phyloP scores from a whole-genome alignment of 2,113 vertebrate species.

The Calyptomena viridis region DNA sequence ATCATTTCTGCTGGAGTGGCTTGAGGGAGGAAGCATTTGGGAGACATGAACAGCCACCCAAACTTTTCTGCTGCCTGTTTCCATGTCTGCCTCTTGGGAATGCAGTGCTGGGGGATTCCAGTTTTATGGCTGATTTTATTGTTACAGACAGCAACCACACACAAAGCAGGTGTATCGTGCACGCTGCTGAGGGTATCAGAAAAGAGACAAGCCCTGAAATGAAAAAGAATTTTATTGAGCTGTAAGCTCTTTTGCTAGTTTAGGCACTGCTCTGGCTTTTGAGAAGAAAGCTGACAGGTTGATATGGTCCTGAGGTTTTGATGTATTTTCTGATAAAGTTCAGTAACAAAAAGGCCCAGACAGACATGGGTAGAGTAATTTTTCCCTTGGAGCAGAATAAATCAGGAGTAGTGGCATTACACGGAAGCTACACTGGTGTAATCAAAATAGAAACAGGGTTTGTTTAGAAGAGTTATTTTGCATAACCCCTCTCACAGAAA shows the following conservation, averaged over 20 bases:
- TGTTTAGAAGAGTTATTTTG: neutral
- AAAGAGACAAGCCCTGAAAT: neutral
- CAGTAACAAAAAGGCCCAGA: neutral
- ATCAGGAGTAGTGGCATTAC: neutral
- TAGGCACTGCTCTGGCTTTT: neutral
- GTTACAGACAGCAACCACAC: neutral
- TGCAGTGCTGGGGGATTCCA: accelerated
- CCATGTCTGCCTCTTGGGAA: accelerated
- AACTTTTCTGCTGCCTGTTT: neutral
- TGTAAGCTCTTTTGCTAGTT: neutral
- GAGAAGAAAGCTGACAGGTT: conserved; percentile 8
- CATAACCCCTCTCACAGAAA: neutral
- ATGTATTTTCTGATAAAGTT: conserved; percentile 32
- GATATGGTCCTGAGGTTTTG: neutral
- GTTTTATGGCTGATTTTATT: neutral
- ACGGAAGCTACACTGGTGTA: neutral
- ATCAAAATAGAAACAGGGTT: neutral
- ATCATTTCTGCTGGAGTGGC: neutral
- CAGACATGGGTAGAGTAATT: neutral
- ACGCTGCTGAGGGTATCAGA: neutral
- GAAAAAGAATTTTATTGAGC: neutral
- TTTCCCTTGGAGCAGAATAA: conserved; percentile 11
- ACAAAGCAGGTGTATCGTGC: accelerated
- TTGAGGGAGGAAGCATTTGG: neutral
- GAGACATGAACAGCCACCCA: accelerated